phyloP scores from a whole-genome alignment of 1,140 invertebrate genomes.

The Penaeus vannamei region DNA sequence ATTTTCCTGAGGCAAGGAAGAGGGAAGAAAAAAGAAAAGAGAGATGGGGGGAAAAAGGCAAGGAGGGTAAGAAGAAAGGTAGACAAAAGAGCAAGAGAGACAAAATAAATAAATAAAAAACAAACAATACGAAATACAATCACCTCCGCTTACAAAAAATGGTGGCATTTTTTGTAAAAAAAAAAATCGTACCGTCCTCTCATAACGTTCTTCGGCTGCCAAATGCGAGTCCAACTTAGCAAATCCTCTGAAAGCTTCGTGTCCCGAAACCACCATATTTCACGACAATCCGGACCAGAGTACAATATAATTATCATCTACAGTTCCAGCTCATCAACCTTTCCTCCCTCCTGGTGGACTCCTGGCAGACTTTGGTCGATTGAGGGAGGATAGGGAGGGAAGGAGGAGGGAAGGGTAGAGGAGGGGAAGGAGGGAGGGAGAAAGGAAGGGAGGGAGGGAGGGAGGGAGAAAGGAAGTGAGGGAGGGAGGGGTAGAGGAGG shows the following conservation, averaged over 20 bases:
- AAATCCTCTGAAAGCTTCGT: no score
- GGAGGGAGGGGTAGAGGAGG: background rate
- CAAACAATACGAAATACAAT: background rate
- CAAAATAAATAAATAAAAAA: background rate
- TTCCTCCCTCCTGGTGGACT: no score
- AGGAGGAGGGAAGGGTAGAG: background rate
- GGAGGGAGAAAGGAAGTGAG: background rate
- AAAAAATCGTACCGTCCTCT: background rate
- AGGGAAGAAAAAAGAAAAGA: conserved; percentile 13
- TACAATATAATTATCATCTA: no score
- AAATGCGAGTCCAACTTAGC: no score
- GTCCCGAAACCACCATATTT: no score
- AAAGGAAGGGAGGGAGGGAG: background rate
- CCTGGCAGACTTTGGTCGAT: background rate
- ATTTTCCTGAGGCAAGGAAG: background rate
- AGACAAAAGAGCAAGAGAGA: background rate
- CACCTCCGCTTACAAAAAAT: background rate
- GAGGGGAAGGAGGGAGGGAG: background rate
- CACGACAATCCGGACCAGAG: no score
- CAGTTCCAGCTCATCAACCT: no score
- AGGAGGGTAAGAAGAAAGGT: background rate
- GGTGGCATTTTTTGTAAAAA: background rate
- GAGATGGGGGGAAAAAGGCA: background rate
- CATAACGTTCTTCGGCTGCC: no score
- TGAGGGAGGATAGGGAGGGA: background rate